A percentile compares a stretch with the other conserved stretches of the same genome.
Conservation (phyloP, 2,888 invertebrate genomes). For the Sepioteuthis lessoniana region DNA sequence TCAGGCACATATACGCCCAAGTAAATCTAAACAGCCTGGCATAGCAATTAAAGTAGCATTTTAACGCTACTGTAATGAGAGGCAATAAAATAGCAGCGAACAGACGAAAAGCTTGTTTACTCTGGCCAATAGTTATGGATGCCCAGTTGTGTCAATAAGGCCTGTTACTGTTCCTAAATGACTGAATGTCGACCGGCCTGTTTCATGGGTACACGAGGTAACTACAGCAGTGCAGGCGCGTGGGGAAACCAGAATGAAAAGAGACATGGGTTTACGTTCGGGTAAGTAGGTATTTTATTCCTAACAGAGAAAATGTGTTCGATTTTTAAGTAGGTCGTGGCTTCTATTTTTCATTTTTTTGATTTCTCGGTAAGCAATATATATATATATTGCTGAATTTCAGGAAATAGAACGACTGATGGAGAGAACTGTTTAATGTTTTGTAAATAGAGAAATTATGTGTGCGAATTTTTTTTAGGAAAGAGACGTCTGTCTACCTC, state of each 20-base stretch:
- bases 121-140: background rate
- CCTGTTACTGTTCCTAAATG: background rate
- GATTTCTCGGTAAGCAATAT: too few relatives aligned
- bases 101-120: background rate
- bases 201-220: background rate
- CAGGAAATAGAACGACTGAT: too few relatives aligned
- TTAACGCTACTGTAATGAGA: background rate
- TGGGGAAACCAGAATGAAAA: background rate
- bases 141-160: background rate
- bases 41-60: background rate
- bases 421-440: too few relatives aligned
- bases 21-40: background rate
- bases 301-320: too few relatives aligned
- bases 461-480: too few relatives aligned
- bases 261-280: background rate
- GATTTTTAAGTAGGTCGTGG: too few relatives aligned
- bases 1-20: too few relatives aligned
- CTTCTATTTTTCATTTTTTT: too few relatives aligned
- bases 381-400: too few relatives aligned
- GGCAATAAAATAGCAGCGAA: background rate
- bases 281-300: background rate
- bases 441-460: too few relatives aligned
- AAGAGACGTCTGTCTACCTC: too few relatives aligned
- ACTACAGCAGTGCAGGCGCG: background rate
- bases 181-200: background rate